Conservation (phyloP, 2,888 invertebrate species). For the Osedax frankpressi region DNA sequence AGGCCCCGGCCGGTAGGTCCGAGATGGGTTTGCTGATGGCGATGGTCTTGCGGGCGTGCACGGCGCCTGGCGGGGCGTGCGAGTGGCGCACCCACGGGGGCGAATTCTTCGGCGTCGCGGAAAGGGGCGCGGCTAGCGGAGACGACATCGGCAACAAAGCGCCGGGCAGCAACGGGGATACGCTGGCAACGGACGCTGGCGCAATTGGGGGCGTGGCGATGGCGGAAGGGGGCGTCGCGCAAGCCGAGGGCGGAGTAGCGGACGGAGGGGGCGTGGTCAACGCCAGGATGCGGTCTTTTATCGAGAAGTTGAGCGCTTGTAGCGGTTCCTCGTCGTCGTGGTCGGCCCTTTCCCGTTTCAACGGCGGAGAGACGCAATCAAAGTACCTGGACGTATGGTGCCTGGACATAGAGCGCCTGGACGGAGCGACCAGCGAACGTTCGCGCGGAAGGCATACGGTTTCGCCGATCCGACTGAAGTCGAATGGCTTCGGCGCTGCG, state of each 20-base stretch:
- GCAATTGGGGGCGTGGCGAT: constrained; percentile 18
- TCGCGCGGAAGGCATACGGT: constrained; percentile 16
- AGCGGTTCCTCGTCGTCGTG: constrained; percentile 23
- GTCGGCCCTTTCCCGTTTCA: constrained; percentile 8
- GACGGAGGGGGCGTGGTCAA: constrained; percentile 21
- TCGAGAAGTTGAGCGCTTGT: constrained; percentile 28
- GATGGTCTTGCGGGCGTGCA: constrained; percentile 39
- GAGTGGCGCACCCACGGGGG: constrained; percentile 46
- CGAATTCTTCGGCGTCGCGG: constrained; percentile 13
- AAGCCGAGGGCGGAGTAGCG: constrained; percentile 31
- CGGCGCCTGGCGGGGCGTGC: constrained; percentile 44
- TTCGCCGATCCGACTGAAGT: constrained; percentile 14
- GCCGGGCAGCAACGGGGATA: constrained; percentile 25
- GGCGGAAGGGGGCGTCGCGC: constrained; percentile 29
- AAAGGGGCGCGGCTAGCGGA: constrained; percentile 5
- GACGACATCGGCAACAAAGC: neutral
- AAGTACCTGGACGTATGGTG: constrained; percentile 15
- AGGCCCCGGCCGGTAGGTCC: neutral
- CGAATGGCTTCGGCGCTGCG: constrained; percentile 60
- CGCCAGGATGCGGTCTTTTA: constrained; percentile 22
- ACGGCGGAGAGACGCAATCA: neutral
- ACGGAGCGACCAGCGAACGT: neutral
- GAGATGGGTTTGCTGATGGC: constrained; percentile 10
- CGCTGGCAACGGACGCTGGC: constrained; percentile 33
- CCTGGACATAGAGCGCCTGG: constrained; percentile 18